Conservation (phyloP, 1,140 invertebrate species). For the Dufourea novaeangliae region DNA sequence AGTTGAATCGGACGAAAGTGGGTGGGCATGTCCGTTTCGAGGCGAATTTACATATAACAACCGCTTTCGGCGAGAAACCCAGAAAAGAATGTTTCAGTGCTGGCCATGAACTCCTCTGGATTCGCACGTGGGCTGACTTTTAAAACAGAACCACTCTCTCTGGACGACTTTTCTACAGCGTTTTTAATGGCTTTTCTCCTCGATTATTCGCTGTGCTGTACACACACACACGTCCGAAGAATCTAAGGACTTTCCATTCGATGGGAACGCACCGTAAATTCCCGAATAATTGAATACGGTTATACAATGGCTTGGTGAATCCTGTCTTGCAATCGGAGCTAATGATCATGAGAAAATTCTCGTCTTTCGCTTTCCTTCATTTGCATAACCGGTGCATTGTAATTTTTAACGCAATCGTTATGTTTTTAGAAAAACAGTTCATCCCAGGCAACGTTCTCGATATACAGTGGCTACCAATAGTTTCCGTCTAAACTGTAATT, state of each 20-base stretch:
- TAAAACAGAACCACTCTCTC: constrained; percentile 55
- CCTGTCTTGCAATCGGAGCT: too few species aligned
- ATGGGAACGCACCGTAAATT: not conserved
- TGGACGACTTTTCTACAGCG: constrained; percentile 26
- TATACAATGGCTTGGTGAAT: too few species aligned
- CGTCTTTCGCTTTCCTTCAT: too few species aligned
- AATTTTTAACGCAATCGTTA: too few species aligned
- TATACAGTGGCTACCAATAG: too few species aligned
- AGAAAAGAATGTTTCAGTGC: constrained; percentile 28
- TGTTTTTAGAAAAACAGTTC: too few species aligned
- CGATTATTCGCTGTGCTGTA: not conserved
- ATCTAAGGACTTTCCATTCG: not conserved
- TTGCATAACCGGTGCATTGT: too few species aligned
- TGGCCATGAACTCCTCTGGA: constrained; percentile 29
- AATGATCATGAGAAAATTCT: not conserved
- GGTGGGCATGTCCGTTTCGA: not conserved
- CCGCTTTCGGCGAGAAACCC: not conserved
- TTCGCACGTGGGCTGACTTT: constrained; percentile 28
- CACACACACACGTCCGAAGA: not conserved
- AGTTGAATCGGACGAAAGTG: not conserved
- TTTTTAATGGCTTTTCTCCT: constrained; percentile 7
- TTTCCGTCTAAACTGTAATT: too few species aligned
- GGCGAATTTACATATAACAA: not conserved
- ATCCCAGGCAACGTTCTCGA: too few species aligned
- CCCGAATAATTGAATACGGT: not conserved